Base-by-base conservation (phyloP, 2,888 invertebrate species). In the Drosophila austrosaltans region DNA sequence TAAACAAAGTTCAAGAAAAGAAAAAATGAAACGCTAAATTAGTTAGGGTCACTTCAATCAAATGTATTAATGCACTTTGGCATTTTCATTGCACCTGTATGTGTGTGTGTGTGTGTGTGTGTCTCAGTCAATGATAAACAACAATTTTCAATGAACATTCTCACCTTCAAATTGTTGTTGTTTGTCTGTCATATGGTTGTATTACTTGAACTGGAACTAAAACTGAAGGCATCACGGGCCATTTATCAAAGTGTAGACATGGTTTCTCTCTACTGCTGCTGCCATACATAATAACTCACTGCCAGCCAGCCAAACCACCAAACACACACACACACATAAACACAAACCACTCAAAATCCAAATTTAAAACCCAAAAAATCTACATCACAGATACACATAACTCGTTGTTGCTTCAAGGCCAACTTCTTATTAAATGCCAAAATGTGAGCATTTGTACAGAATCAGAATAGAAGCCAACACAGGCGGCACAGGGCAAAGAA, bases 371-470 rank as follows among this genome's bases (percentile, higher is more conserved):
- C 58, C 54, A 66, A 57, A 53, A 53, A 67, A 56, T 42, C 72
- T 36, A 57, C 73, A 56, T 60, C 73, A 57, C 30, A 57, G 16
- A 62, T 53, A 53, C 57, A 40, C 62, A 40, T 58, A 75, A 80
- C 75, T 82, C 69, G 89, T 80, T 69, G 89, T 80, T 69, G 77
- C 79, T 76, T 82, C 85, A 86, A 89, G 85, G 85, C 88, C 81
- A 86, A 86, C 85, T 89, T 86, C 85, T 86, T 88, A 71, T 82
- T 83, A 83, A 83, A 83, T 83, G 89, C 87, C 83, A 83, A 83
- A 81, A 81, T 87, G 89, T 78, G 77, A 81, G 84, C 77, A 71
- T 72, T 71, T 66, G 62, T 69, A 68, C 63, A 42, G 81, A 69
- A 72, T 73, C 65, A 44, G 81, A 69, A 72, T 73, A 78, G 77